Base-by-base conservation (phyloP, 2,888 invertebrate genomes). In the Andrena bicolor region DNA sequence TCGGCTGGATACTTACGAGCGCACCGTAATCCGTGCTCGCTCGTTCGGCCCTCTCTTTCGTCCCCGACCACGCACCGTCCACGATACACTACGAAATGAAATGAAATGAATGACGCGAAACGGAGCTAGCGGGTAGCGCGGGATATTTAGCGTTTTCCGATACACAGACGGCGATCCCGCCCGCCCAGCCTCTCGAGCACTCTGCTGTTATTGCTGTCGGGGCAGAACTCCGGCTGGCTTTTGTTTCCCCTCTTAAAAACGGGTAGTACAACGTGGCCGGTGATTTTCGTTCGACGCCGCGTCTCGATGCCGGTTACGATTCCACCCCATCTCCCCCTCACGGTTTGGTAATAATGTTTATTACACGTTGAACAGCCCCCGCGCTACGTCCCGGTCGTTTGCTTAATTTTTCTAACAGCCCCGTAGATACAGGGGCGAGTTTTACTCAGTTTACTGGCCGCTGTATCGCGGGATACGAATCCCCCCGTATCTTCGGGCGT, bases 121-220 rank as follows among this genome's bases (percentile, higher is more conserved):
- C 90, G 85, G 83, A 83, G 86, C 86, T 87, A 81, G 85, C 83
- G 83, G 84, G 82, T 80, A 75, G 86, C 84, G 82, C 13, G 41
- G 41, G 88, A 91, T 92, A 91, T 92, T 92, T 92, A 92, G 88
- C 89, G 92, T 92, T 92, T 92, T 92, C 91, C 93, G 88, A 92
- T 91, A 92, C 63, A 61, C 75, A 61, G 20, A 20, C 66, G 60
- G 41, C 76, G 75, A 75, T 70, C 70, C 41, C 76, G 56, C 66
- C 71, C 71, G 65, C 69, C 68, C 63, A 49, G 66, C 68, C 70
- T 61, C 75, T 56, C 79, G 73, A 58, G 64, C 70, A 58, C 72
- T 41, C 28, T 73, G 66, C 71, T 83, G 83, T 85, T 86, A 86
- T 85, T 84, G 76, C 86, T 71, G 70, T 74, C 68, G 72, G 41